Evolutionary conservation across 2,113 vertebrate species (phyloP), one percentile per base, ranked within the genome.

Genomic region (Prunella fulvescens): DNA sequence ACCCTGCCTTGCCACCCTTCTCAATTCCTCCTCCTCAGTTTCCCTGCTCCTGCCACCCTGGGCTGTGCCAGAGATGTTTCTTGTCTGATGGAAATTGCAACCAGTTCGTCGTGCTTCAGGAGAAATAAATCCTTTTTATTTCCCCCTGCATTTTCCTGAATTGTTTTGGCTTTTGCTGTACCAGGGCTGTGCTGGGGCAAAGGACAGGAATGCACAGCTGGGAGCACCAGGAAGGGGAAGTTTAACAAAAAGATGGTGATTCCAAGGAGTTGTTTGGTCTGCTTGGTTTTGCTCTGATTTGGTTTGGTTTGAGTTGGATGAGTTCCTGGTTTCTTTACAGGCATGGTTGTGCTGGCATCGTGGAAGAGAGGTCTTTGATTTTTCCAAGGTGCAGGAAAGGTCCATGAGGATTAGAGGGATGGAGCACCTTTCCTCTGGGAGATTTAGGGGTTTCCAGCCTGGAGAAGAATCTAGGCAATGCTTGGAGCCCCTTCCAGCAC

Each of bases 11-110:
- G 0, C 48, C 35, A 7, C 76, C 88, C 62, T 76, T 90, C 90
- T 85, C 90, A 56, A 2, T 90, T 94, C 92, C 86, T 93, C 90
- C 92, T 97, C 90, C 92, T 96, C 88, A 20, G 58, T 86, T 93
- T 88, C 82, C 76, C 82, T 76, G 51, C 84, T 93, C 31, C 93
- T 88, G 45, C 80, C 50, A 18, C 76, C 45, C 71, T 14, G 70
- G 3, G 0, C 73, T 29, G 54, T 92, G 82, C 74, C 90, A 80
- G 88, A 33, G 80, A 24, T 1, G 19, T 61, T 92, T 48, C 88
- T 82, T 58, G 28, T n/a, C 66, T 76, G 65, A 24, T 79, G 18
- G 66, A 90, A 92, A 61, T 26, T 85, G 33, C 71, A 50, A 48
- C 84, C 78, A 60, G 2, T 44, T 84, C 67, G 15, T 9, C 66